Conservation (phyloP, 2,113 vertebrate species). For the Cricetomys ansorgei region DNA sequence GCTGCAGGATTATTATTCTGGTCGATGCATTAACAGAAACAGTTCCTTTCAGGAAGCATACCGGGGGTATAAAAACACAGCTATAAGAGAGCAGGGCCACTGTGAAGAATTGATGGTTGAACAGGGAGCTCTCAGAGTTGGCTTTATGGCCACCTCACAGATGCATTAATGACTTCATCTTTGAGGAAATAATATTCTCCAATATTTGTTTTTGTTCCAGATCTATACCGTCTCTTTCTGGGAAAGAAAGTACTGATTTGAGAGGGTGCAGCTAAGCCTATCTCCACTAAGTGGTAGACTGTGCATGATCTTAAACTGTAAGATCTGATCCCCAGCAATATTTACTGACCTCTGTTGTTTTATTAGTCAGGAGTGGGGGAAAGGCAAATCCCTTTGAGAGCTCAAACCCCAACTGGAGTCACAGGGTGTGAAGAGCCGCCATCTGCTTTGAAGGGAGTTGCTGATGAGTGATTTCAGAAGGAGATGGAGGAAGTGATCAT, state of each 20-base stretch:
- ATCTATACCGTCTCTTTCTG: constrained; percentile 5
- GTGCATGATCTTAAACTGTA: neutral
- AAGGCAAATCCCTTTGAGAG: neutral
- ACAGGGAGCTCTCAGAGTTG: constrained; percentile 20
- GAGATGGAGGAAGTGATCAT: neutral
- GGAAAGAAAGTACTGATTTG: neutral
- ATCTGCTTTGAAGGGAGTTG: neutral
- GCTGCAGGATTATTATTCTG: constrained; percentile 64
- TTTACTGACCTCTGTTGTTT: constrained; percentile 1
- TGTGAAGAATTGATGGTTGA: constrained; percentile 68
- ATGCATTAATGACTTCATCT: constrained; percentile 60
- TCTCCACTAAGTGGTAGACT: neutral
- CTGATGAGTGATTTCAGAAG: neutral
- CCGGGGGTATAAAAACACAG: constrained; percentile 62
- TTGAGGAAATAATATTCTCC: constrained; percentile 44
- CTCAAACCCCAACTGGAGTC: neutral
- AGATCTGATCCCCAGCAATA: neutral
- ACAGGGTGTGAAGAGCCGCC: neutral
- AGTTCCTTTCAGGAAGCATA: constrained; percentile 72
- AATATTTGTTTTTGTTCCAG: constrained; percentile 45
- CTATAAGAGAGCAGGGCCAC: constrained; percentile 36
- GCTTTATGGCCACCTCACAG: constrained; percentile 17
- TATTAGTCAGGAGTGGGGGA: neutral
- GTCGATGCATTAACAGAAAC: constrained; percentile 56
- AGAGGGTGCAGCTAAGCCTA: neutral